These are phyloP conservation scores for Lamellibrachia satsuma DNA, from an alignment of 2,888 invertebrate species.

Conservation along the genomic window DNA sequence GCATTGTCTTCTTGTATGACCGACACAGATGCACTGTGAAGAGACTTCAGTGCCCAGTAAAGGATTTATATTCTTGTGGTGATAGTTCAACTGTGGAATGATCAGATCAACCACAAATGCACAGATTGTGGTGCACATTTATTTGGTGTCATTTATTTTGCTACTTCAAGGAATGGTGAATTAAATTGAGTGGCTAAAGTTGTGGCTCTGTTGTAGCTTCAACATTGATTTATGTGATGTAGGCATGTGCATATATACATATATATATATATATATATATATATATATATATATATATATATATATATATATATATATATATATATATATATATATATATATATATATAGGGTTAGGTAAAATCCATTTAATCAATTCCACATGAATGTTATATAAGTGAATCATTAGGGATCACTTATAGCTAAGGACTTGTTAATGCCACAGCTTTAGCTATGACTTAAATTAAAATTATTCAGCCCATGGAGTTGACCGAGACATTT, in stretches of 20 bases:
- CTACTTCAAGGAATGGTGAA: background rate
- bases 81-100: no score
- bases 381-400: no score
- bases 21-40: constrained; percentile 76
- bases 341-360: background rate
- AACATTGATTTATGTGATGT: no score
- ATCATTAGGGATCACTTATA: no score
- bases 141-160: background rate
- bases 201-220: no score
- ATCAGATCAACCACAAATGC: no score
- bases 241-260: no score
- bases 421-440: no score
- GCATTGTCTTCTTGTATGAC: constrained; percentile 87
- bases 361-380: constrained; percentile 18
- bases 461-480: no score
- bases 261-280: background rate
- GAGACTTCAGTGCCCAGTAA: constrained; percentile 83
- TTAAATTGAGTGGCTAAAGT: background rate
- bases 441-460: no score
- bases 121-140: background rate
- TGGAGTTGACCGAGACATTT: no score
- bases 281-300: background rate
- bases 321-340: no score
- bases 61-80: constrained; percentile 38
- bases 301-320: background rate